Evolutionary conservation across 2,113 vertebrate genomes (phyloP).

Genomic region (Poicephalus meyeri): DNA sequence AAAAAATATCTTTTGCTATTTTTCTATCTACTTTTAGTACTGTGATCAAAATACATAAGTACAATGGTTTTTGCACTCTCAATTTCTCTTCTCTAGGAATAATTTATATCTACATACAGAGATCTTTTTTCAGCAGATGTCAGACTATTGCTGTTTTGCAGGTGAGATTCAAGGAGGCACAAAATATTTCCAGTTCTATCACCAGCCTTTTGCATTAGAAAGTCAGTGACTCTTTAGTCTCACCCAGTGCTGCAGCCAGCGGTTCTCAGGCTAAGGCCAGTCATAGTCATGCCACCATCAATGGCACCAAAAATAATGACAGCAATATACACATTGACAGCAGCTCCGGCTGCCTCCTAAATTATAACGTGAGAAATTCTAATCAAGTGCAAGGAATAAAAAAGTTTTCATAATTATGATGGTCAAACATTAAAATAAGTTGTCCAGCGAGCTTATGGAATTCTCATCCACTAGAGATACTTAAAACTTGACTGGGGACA

Average conservation of each 20-base stretch:
- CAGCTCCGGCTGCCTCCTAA: not conserved
- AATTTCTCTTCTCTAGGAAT: not conserved
- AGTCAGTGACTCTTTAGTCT: not conserved
- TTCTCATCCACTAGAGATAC: not conserved
- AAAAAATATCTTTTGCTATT: not conserved
- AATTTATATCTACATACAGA: not conserved
- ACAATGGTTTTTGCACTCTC: not conserved
- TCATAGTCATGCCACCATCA: not conserved
- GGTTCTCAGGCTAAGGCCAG: not conserved
- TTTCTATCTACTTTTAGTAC: not conserved
- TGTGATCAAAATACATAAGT: not conserved
- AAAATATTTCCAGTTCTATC: not conserved
- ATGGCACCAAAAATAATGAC: not conserved
- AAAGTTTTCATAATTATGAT: not conserved
- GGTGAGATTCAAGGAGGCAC: not conserved
- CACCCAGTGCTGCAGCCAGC: not conserved
- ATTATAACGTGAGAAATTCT: not conserved
- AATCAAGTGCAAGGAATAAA: not conserved
- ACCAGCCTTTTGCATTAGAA: not conserved
- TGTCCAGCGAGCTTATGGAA: not conserved
- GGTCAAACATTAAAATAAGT: not conserved
- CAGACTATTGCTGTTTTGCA: not conserved
- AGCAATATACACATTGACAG: not conserved
- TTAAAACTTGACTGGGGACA: not conserved
- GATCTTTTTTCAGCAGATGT: not conserved